Evolutionary conservation across 2,797 vertebrate species (phyloP), one percentile per base, ranked within the genome.

Genomic region (Aplochiton taeniatus): DNA sequence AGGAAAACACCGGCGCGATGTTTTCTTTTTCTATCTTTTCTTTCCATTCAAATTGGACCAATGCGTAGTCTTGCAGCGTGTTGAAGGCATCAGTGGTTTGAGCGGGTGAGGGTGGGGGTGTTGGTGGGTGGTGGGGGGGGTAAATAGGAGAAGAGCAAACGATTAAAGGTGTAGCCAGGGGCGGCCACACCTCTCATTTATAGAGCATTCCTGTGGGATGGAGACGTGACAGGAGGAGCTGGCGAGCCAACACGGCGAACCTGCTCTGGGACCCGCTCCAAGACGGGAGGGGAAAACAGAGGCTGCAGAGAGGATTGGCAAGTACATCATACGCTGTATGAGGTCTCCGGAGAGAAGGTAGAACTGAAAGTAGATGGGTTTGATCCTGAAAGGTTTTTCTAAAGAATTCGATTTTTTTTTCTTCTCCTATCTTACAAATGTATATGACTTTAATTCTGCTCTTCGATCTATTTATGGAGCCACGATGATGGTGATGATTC

Each of bases 141-240:
- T 45, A 42, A 66, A 68, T 77, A 67, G 48, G 73, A 80, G 83
- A 80, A 79, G 63, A 81, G 76, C 89, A 87, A 88, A 89, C 84
- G 84, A 86, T 90, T 89, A 86, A 86, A 86, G 80, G 78, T 81
- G 79, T 73, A 84, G 81, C 87, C 80, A 5, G 17, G 41, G 76
- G 89, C 79, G 66, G 80, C 81, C 82, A 81, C 83, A 79, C 83
- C 79, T 85, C 77, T 77, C 85, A 83, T 89, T 87, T 88, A 85
- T 80, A 69, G 83, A 82, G 80, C 72, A 77, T 85, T 89, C 85
- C 86, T 87, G 75, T 76, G 83, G 80, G 84, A 85, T 75, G 62
- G 72, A 73, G 77, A 83, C 62, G 69, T 78, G 83, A 82, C 80
- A 78, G 69, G 65, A 76, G 79, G 69, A 58, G 74, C 51, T 72